phyloP scores from a whole-genome alignment of 2,113 vertebrate species.

The Nesoenas mayeri region DNA sequence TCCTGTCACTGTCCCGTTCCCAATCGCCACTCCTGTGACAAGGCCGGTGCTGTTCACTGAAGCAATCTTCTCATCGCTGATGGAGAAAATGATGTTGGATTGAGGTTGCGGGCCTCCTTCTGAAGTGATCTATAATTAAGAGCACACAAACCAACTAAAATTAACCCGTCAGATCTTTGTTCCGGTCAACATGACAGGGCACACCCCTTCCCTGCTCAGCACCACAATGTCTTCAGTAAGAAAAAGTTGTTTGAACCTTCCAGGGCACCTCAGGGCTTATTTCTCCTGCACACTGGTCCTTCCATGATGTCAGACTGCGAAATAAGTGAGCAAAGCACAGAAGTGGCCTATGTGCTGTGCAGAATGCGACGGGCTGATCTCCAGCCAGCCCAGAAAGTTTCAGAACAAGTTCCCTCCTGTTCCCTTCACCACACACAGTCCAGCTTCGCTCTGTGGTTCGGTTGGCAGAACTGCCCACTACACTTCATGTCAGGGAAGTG shows the following conservation, averaged over 20 bases:
- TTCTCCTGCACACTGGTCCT: neutral
- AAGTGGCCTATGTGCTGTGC: neutral
- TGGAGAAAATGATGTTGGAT: conserved; percentile 92
- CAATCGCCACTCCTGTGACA: conserved; percentile 78
- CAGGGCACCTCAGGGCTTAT: neutral
- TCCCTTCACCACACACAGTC: neutral
- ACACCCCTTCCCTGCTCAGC: neutral
- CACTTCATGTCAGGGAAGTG: neutral
- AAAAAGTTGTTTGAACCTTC: neutral
- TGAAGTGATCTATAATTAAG: conserved; percentile 83
- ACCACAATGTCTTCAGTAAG: neutral
- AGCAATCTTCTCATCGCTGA: conserved; percentile 78
- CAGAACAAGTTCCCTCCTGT: neutral
- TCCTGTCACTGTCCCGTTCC: conserved; percentile 85
- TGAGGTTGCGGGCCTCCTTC: conserved; percentile 96
- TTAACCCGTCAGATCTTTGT: neutral
- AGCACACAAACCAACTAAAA: neutral
- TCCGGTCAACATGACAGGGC: neutral
- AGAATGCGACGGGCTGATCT: neutral
- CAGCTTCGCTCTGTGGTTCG: neutral
- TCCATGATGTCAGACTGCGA: neutral
- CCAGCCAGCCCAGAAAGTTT: neutral
- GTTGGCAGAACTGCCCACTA: neutral
- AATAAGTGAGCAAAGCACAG: neutral
- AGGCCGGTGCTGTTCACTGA: conserved; percentile 81